Conservation (phyloP, 2,888 invertebrate genomes). For the Lymantria dispar region DNA sequence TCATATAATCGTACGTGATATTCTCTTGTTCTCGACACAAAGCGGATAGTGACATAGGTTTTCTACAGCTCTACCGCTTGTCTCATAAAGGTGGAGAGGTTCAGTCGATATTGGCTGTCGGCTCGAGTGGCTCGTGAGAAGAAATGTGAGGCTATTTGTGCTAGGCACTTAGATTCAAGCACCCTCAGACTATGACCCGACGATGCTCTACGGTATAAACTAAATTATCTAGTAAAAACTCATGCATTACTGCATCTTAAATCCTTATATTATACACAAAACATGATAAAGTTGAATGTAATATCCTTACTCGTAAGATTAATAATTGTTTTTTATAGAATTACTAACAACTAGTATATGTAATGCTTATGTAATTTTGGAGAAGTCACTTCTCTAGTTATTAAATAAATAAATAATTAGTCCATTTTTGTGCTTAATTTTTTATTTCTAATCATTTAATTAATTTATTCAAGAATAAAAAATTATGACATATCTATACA, state of each 20-base stretch:
- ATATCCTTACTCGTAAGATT: too few relatives aligned
- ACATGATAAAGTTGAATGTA: too few relatives aligned
- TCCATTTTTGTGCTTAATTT: too few relatives aligned
- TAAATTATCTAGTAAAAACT: constrained; percentile 65
- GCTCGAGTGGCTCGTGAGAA: constrained; percentile 60
- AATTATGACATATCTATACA: too few relatives aligned
- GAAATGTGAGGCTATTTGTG: constrained; percentile 72
- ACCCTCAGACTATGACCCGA: constrained; percentile 47
- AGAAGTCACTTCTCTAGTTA: too few relatives aligned
- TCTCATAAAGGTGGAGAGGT: constrained; percentile 54
- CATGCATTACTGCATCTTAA: constrained; percentile 29
- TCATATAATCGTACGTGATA: constrained; percentile 2
- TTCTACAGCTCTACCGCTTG: constrained; percentile 49
- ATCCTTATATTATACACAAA: too few relatives aligned
- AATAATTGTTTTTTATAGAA: too few relatives aligned
- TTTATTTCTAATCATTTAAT: too few relatives aligned
- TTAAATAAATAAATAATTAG: too few relatives aligned
- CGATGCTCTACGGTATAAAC: constrained; percentile 52
- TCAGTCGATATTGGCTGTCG: constrained; percentile 64
- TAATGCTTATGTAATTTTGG: too few relatives aligned
- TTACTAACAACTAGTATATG: too few relatives aligned
- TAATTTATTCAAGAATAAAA: too few relatives aligned
- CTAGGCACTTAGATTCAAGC: constrained; percentile 49
- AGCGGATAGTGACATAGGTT: constrained; percentile 38
- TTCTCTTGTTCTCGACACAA: constrained; percentile 21